These are phyloP conservation scores for Dioctria linearis DNA, from an alignment of 2,888 invertebrate species.

Conservation along the genomic window DNA sequence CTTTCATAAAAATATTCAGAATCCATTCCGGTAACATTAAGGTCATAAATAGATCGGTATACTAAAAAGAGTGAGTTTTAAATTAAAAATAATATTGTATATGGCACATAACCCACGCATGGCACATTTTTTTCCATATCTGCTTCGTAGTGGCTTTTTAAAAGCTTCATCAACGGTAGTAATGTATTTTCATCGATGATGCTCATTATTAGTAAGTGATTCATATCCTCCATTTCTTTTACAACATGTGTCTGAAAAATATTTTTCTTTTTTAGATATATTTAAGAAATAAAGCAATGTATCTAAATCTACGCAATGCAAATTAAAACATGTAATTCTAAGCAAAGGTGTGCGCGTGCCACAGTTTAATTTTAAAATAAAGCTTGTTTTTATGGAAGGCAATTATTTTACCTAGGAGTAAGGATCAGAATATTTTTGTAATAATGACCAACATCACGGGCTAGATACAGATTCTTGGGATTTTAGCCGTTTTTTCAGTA, in stretches of 20 bases:
- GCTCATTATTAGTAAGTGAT: constrained; percentile 42
- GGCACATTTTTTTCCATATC: constrained; percentile 35
- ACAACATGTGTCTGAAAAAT: constrained; percentile 30
- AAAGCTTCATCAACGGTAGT: constrained; percentile 43
- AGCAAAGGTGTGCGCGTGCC: no score
- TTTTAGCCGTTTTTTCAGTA: neutral
- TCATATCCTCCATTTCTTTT: constrained; percentile 2
- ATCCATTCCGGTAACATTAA: constrained; percentile 56
- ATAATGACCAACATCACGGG: no score
- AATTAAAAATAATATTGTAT: neutral
- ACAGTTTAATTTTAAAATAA: no score
- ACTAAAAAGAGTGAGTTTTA: constrained; percentile 39
- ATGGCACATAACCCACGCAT: constrained; percentile 35
- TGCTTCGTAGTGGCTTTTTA: constrained; percentile 46
- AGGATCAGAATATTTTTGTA: no score
- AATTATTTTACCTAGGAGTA: no score
- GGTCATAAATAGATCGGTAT: constrained; percentile 54
- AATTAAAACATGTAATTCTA: no score
- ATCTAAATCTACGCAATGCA: no score
- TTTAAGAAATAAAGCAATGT: neutral
- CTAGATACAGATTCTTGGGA: neutral
- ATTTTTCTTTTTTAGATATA: neutral
- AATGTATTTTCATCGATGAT: constrained; percentile 35
- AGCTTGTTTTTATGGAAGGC: no score
- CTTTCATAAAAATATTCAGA: constrained; percentile 54